Evolutionary conservation across 2,113 vertebrate genomes (phyloP), one percentile per base, ranked within the genome.

Genomic region (Oncorhynchus mykiss): DNA sequence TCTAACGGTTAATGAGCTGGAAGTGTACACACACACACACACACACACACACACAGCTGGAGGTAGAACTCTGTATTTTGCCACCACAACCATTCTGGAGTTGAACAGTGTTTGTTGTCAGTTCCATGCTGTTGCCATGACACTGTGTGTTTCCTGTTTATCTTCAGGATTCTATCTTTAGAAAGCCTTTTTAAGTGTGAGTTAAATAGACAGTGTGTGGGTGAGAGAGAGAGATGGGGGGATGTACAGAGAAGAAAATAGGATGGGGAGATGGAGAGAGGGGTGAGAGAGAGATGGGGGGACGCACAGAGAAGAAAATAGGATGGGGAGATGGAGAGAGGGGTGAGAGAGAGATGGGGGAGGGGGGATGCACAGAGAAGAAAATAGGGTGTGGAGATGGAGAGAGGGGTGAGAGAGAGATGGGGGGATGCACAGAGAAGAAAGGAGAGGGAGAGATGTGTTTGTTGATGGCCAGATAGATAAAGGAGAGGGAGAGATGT

Each of bases 141-240:
- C 89, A 90, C 85, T 87, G 48, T 67, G 48, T 67, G 85, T 87
- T 85, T 90, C 86, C 82, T 80, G 87, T 88, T 91, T 90, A 89
- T 90, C 85, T 90, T 78, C 86, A 87, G 87, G 88, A 74, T 90
- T 84, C 91, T 92, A 91, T 91, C 90, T 92, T 92, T 91, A 92
- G 91, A 89, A 82, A 75, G 82, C 87, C 87, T 89, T 39, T 90
- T 92, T 90, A 89, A 89, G 88, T 83, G 82, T 88, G 86, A 86
- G 88, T 90, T 92, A 92, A 91, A 92, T 89, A 75, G 86, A 86
- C 90, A 60, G 82, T 84, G 90, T 90, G 91, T 90, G 91, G 89
- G 91, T 85, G 89, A 88, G 84, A 85, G 82, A 85, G 82, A 87
- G 34, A 2, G 76, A 84, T 4, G 14, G 24, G 20, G 34, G 20